These are phyloP conservation scores for Nannobrachium achirus DNA, from an alignment of 2,113 vertebrate species.

Conservation along the genomic window DNA sequence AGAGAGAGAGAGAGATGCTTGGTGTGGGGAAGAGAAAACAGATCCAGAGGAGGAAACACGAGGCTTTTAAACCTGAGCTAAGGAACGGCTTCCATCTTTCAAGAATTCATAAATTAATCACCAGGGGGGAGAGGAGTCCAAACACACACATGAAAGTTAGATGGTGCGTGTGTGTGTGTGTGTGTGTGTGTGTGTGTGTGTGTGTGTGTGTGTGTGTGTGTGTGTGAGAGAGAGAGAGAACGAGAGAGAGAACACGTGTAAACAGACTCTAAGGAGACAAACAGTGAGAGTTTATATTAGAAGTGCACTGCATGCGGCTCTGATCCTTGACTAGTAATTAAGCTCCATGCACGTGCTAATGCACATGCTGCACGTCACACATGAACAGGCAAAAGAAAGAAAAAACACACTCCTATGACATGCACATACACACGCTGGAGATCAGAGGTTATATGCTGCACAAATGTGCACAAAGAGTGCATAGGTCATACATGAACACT, in stretches of 20 bases:
- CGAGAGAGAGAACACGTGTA: slow-evolving; percentile 5
- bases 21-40: no score
- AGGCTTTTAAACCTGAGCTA: slow-evolving; percentile 79
- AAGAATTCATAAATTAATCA: slow-evolving; percentile 76
- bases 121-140: slow-evolving; percentile 69
- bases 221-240: no score
- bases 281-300: slow-evolving; percentile 39
- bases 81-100: slow-evolving; percentile 57
- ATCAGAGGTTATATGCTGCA: no score
- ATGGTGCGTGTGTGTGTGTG: slow-evolving; percentile 28
- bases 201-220: slow-evolving; percentile 1
- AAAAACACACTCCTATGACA: slow-evolving; percentile 37
- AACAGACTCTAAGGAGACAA: slow-evolving; percentile 8
- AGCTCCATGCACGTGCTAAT: slow-evolving; percentile 33
- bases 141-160: slow-evolving; percentile 76
- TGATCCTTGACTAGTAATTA: slow-evolving; percentile 77
- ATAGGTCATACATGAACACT: no score
- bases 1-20: neutral
- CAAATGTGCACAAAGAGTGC: no score
- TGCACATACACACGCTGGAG: slow-evolving; percentile 6
- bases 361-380: no score
- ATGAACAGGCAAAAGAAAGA: slow-evolving; percentile 15
- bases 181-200: slow-evolving; percentile 19
- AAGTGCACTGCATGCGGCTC: slow-evolving; percentile 45
- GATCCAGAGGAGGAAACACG: slow-evolving; percentile 32